Percentiles rank a stretch among this genome's conserved stretches.
phyloP scores from a whole-genome alignment of 2,888 invertebrate genomes.

The Scaptomyza reducta region DNA sequence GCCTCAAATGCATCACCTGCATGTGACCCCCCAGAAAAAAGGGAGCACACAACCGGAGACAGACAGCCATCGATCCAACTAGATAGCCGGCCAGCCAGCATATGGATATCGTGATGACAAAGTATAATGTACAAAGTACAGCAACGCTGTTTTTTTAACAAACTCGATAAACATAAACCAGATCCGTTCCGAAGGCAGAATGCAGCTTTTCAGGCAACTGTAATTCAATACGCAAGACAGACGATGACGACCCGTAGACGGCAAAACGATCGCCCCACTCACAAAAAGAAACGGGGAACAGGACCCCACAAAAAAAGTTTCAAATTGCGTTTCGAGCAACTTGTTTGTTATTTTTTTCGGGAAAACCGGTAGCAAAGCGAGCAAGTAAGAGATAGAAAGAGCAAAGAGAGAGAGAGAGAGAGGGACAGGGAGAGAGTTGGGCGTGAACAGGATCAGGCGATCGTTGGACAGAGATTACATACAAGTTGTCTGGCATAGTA shows the following conservation, averaged over 20 bases:
- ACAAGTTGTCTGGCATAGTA: conserved; percentile 44
- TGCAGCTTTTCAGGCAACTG: conserved; percentile 42
- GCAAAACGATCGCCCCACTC: conserved; percentile 56
- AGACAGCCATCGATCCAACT: not conserved
- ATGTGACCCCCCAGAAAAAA: conserved; percentile 27
- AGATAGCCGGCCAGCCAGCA: conserved; percentile 32
- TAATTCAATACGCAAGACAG: conserved; percentile 52
- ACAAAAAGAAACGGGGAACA: conserved; percentile 23
- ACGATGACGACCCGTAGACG: conserved; percentile 52
- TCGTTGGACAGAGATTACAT: conserved; percentile 61
- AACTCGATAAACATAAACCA: conserved; percentile 19
- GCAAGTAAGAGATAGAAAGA: not conserved
- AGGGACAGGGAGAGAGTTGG: not conserved
- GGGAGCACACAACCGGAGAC: conserved; percentile 22
- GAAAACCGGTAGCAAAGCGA: conserved; percentile 60
- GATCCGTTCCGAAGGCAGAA: conserved; percentile 14
- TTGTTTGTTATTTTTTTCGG: conserved; percentile 34
- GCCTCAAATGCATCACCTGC: conserved; percentile 33
- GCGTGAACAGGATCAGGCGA: conserved; percentile 33
- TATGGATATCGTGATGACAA: conserved; percentile 31
- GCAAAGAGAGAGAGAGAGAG: not conserved
- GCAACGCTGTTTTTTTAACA: conserved; percentile 8
- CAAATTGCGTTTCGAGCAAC: conserved; percentile 68
- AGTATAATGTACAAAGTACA: conserved; percentile 22
- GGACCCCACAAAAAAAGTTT: conserved; percentile 62